These are phyloP conservation scores for Luperina nickerlii DNA, from an alignment of 2,888 invertebrate genomes.

Conservation along the genomic window DNA sequence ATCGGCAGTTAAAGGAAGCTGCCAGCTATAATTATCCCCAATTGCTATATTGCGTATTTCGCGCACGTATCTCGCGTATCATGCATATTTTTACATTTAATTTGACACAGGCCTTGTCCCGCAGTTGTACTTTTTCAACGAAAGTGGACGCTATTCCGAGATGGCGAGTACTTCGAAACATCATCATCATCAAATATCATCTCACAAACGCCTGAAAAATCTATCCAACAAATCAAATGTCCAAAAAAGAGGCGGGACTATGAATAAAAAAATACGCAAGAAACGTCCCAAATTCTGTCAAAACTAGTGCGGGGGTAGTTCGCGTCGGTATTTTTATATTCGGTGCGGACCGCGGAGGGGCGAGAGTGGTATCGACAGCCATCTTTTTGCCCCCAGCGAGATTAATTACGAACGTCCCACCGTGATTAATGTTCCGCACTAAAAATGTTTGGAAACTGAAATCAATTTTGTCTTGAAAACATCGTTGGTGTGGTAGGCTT, in stretches of 20 bases:
- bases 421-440: slow-evolving; percentile 79
- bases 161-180: neutral
- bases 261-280: slow-evolving; percentile 26
- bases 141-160: neutral
- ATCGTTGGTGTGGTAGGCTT: slow-evolving; percentile 19
- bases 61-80: slow-evolving; percentile 25
- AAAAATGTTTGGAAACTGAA: slow-evolving; percentile 76
- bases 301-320: slow-evolving; percentile 21
- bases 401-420: slow-evolving; percentile 77
- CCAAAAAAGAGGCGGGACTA: neutral
- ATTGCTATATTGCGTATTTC: slow-evolving; percentile 32
- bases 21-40: slow-evolving; percentile 34
- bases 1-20: slow-evolving; percentile 38
- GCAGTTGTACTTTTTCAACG: neutral
- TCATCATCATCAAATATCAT: no score
- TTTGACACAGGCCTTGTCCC: slow-evolving; percentile 6
- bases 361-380: slow-evolving; percentile 79
- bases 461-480: slow-evolving; percentile 74
- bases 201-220: slow-evolving; percentile 8
- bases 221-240: neutral
- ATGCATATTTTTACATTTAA: slow-evolving; percentile 26
- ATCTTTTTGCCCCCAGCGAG: slow-evolving; percentile 77
- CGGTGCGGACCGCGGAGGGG: slow-evolving; percentile 46
- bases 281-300: slow-evolving; percentile 22
- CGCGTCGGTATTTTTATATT: slow-evolving; percentile 66